Conservation (phyloP, 2,888 invertebrate genomes). For the Pandemis heparana region DNA sequence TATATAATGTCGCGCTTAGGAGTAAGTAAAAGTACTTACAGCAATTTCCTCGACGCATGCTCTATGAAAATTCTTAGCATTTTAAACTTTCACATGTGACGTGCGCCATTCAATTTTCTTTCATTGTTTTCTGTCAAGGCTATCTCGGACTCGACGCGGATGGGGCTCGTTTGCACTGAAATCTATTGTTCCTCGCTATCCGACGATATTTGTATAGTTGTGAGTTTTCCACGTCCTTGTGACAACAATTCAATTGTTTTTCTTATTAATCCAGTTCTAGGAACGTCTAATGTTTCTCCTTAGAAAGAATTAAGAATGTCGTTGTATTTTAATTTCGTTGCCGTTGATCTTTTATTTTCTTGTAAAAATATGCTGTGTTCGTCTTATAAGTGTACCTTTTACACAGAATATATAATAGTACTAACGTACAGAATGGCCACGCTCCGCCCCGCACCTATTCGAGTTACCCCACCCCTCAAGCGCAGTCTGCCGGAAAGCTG, state of each 20-base stretch:
- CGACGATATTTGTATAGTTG: constrained; percentile 25
- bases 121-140: constrained; percentile 36
- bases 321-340: background rate
- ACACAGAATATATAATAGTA: too few relatives aligned
- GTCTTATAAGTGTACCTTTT: too few relatives aligned
- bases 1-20: background rate
- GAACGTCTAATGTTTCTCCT: constrained; percentile 22
- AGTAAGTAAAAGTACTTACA: constrained; percentile 15
- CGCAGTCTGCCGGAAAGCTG: too few relatives aligned
- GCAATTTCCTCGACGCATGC: constrained; percentile 6
- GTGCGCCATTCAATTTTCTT: constrained; percentile 23
- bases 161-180: constrained; percentile 10
- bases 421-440: too few relatives aligned
- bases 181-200: constrained; percentile 35
- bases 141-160: constrained; percentile 24
- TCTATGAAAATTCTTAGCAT: constrained; percentile 22
- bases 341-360: background rate
- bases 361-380: too few relatives aligned
- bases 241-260: constrained; percentile 38
- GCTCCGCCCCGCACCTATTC: too few relatives aligned
- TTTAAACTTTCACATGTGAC: constrained; percentile 37
- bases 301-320: constrained; percentile 6
- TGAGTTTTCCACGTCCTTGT: constrained; percentile 38
- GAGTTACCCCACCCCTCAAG: too few relatives aligned
- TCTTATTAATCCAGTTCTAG: constrained; percentile 34